Evolutionary conservation across 2,888 invertebrate genomes (phyloP), one percentile per base, ranked within the genome.

Genomic region (Andrena praecox): DNA sequence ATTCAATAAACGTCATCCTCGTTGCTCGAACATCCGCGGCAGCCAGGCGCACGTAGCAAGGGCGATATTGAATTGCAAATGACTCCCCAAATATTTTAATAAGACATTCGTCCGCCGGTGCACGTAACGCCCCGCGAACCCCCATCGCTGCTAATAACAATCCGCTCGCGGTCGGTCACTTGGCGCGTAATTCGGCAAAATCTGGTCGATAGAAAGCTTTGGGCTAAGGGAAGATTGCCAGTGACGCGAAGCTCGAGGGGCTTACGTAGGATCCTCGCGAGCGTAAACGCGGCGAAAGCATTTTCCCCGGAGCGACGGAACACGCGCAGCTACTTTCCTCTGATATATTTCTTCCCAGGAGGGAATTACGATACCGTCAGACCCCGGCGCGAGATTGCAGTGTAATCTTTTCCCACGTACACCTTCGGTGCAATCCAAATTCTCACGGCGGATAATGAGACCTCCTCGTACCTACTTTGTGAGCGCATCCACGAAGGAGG

Each of bases 401-500:
- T 60, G 66, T 54, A 72, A 80, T 80, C 64, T 79, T 56, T 79
- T 80, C 54, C 67, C 71, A 59, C 80, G 60, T 78, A 64, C 78
- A 35, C 56, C 42, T 27, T 27, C 20, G 66, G 66, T 29, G 80
- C 67, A 79, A 80, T 67, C 62, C 74, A 33, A 69, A 80, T 71
- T 75, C 81, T 33, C 5, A n/a, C 42, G 52, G 31, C 29, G 52
- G 71, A 76, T 82, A 81, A 82, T 82, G 82, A 77, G 77, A 54
- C 62, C 72, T 77, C n/a, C 72, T 72, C 66, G 52, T 64, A 72
- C 66, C 48, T 64, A 72, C 59, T 69, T 76, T 63, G 82, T 60
- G 64, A 72, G 71, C 29, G 75, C 60, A 76, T 68, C 83, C 52
- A 69, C 48, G 80, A 60, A 81, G 72, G 68, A 77, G 59, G 68